A percentile compares a stretch with the other conserved stretches of the same genome.
phyloP scores from a whole-genome alignment of 1,140 invertebrate species.

The Drosophila sucinea region DNA sequence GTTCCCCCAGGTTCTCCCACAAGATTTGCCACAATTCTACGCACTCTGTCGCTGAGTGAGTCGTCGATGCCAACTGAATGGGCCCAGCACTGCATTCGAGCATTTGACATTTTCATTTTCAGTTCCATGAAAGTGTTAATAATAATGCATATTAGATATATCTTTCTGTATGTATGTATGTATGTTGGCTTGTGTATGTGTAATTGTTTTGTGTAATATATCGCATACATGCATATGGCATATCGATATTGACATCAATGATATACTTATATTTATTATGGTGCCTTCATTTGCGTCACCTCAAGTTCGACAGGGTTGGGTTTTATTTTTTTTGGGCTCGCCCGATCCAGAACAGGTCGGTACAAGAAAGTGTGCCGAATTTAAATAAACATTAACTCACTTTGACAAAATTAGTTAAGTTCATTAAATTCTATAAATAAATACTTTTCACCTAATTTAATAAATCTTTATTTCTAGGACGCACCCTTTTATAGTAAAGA shows the following conservation, averaged over 20 bases:
- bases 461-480: too few relatives aligned
- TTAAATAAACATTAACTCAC: too few relatives aligned
- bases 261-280: conserved; percentile 43
- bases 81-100: conserved; percentile 5
- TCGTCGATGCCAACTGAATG: conserved; percentile 4
- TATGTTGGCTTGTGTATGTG: conserved; percentile 4
- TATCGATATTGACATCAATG: conserved; percentile 25
- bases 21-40: conserved; percentile 36
- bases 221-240: conserved; percentile 4
- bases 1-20: conserved; percentile 19
- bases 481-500: background rate
- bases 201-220: conserved; percentile 13
- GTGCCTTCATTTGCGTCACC: conserved; percentile 34
- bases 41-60: conserved; percentile 33
- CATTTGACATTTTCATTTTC: conserved; percentile 54
- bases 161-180: background rate
- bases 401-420: too few relatives aligned
- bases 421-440: too few relatives aligned
- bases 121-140: conserved; percentile 62
- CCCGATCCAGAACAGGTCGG: conserved; percentile 4
- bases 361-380: background rate
- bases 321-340: background rate
- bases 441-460: too few relatives aligned
- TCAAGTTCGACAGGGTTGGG: conserved; percentile 16
- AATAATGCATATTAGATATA: conserved; percentile 52